phyloP scores from a whole-genome alignment of 2,113 vertebrate genomes.

The Tychaedon coryphoeus region DNA sequence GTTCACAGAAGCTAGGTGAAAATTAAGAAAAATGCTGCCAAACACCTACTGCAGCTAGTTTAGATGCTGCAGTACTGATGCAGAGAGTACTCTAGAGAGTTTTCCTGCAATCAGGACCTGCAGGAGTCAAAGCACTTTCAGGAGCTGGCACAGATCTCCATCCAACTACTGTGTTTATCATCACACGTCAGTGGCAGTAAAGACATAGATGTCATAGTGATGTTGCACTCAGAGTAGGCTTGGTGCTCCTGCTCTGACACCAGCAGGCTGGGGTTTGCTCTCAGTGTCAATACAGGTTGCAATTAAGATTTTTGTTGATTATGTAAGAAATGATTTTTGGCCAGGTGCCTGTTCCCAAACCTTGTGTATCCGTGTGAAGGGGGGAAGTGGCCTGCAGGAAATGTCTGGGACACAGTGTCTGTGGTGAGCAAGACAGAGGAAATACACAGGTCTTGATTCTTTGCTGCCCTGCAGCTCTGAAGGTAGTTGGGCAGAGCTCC shows the following conservation, averaged over 20 bases:
- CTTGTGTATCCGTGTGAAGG: not conserved
- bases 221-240: not conserved
- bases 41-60: not conserved
- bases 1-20: not conserved
- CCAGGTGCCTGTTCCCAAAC: not conserved
- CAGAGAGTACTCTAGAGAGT: not conserved
- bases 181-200: fast-evolving
- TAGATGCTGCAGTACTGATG: not conserved
- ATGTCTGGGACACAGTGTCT: constrained; percentile 52
- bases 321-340: constrained; percentile 31
- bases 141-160: not conserved
- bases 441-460: constrained; percentile 17
- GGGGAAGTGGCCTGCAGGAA: constrained; percentile 52
- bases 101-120: not conserved
- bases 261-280: not conserved
- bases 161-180: not conserved
- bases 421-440: constrained; percentile 23
- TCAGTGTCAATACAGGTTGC: not conserved
- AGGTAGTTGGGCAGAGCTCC: not conserved
- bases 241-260: not conserved
- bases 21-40: not conserved
- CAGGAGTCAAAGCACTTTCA: not conserved
- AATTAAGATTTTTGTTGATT: not conserved
- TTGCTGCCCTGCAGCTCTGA: not conserved
- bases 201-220: fast-evolving